These are phyloP conservation scores for Sciurus vulgaris DNA, from an alignment of 2,797 vertebrate species.

Conservation along the genomic window DNA sequence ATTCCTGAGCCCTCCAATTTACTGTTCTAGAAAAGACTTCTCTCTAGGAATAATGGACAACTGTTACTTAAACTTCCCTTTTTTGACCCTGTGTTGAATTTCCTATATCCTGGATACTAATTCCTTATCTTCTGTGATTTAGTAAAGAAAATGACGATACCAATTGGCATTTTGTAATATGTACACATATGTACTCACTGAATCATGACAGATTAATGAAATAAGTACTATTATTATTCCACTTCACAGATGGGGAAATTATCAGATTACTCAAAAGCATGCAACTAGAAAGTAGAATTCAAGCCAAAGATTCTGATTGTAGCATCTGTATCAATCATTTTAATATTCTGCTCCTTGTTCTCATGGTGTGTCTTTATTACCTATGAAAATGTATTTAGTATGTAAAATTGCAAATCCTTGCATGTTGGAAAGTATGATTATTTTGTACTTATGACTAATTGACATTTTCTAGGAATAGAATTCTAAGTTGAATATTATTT, in stretches of 20 bases:
- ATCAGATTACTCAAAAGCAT: neutral
- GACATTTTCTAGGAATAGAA: neutral
- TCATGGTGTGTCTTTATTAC: neutral
- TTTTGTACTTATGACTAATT: neutral
- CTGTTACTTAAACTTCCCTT: neutral
- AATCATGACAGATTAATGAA: neutral
- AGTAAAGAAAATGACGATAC: neutral
- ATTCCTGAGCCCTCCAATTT: neutral
- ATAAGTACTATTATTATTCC: neutral
- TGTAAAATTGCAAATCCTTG: neutral
- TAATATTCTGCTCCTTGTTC: neutral
- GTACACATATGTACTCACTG: neutral
- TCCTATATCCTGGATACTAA: neutral
- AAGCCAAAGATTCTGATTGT: neutral
- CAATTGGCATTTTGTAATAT: neutral
- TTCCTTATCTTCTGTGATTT: neutral
- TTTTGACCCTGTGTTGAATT: neutral
- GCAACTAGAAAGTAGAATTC: neutral
- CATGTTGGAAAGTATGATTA: conserved; percentile 6
- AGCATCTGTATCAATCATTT: neutral
- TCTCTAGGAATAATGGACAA: neutral
- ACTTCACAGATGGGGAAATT: neutral
- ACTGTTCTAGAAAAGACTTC: neutral
- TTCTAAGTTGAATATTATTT: conserved; percentile 39
- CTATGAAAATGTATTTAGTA: neutral